Evolutionary conservation across 2,797 vertebrate species (phyloP), one percentile per base, ranked within the genome.

Genomic region (Neopelma chrysocephalum): DNA sequence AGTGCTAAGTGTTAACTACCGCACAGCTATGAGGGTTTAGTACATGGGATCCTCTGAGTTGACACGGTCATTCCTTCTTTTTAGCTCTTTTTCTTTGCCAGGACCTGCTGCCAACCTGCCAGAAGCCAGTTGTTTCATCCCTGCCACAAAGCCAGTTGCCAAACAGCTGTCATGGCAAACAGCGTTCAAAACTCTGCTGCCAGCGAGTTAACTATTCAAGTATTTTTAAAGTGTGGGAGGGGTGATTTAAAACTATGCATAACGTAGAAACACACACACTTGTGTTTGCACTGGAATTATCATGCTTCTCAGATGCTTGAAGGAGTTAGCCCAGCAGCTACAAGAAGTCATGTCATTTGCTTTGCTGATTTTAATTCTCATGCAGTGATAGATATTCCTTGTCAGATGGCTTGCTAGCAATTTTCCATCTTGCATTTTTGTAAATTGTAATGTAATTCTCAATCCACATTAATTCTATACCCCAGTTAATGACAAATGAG

Each of bases 401-500:
- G 81, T 94, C 78, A 95, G 86, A 90, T 94, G 78, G 78, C 68
- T 92, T 6, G 15, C 85, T 85, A 91, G 42, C 53, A 96, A 47
- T 82, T 95, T 94, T 89, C 71, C 65, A 50, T 75, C 45, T 77
- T 71, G 26, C 45, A 45, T 81, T 89, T 75, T 75, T 61, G 57
- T 85, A 92, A 82, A 95, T 75, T 90, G 89, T 61, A 90, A 83
- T 88, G 54, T 60, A 95, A 85, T 82, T 82, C 88, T 93, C 95
- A 93, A 71, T 56, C 36, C 58, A 34, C 81, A 89, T 69, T 91
- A 94, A 94, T 86, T 89, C 89, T 34, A 56, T 42, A 85, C 42
- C 81, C 69, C 50, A 22, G 90, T 26, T 95, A 95, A 95, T 91
- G 89, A 93, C 65, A 95, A 96, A 95, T 89, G 68, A 94, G 93